A percentile compares a stretch with the other conserved stretches of the same genome.
These are phyloP conservation scores for Synergus umbraculus DNA, from an alignment of 2,888 invertebrate genomes.

Conservation along the genomic window DNA sequence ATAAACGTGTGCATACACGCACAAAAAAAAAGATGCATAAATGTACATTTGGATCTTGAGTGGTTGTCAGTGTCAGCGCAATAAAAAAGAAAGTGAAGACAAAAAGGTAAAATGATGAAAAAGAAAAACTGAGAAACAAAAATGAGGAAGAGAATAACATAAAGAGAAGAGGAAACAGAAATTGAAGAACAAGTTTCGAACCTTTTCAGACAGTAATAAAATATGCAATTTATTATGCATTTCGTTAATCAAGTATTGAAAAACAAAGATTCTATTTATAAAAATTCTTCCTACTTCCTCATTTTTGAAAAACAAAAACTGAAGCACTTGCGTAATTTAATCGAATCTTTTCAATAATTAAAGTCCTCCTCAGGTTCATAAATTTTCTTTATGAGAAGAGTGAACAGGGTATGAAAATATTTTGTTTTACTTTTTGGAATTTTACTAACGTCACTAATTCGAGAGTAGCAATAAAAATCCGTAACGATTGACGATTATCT, in stretches of 20 bases:
- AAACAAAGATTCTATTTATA: background rate
- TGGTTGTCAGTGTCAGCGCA: background rate
- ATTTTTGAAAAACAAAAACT: background rate
- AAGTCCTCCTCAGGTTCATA: background rate
- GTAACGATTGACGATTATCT: constrained; percentile 20
- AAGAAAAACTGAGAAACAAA: background rate
- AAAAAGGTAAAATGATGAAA: background rate
- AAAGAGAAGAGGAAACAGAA: background rate
- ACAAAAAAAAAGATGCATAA: background rate
- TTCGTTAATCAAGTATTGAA: background rate
- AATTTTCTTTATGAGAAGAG: background rate
- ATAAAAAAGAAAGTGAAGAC: background rate
- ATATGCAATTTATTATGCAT: background rate
- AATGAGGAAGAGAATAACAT: background rate
- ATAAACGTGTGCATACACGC: background rate
- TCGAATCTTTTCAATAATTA: background rate
- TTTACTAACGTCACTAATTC: constrained; percentile 7
- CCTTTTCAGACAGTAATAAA: background rate
- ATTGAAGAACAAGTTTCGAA: background rate
- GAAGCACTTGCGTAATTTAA: background rate
- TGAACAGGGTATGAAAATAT: background rate
- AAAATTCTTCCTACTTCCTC: background rate
- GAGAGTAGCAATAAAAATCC: background rate
- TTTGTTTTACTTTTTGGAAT: background rate
- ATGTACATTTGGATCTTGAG: background rate